Percentiles rank a stretch among this genome's conserved stretches.
Conservation (phyloP, 2,113 vertebrate species). For the Anguilla japonica region DNA sequence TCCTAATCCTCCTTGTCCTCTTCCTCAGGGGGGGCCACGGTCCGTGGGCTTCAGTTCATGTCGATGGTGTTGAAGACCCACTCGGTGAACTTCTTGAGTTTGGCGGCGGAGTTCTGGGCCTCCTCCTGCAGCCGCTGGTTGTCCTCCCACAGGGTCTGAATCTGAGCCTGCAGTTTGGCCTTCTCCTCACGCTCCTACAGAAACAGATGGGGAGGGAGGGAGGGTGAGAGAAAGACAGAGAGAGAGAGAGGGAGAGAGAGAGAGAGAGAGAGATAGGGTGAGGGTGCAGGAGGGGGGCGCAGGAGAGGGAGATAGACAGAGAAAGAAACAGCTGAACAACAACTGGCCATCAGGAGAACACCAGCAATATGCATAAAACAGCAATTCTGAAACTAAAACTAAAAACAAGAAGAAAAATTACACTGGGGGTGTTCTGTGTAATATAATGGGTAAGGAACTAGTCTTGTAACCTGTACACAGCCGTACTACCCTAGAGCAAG, state of each 20-base stretch:
- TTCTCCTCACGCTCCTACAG: constrained; percentile 93
- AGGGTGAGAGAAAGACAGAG: neutral
- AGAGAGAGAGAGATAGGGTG: too few relatives aligned
- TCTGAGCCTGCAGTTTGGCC: constrained; percentile 86
- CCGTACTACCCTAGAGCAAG: too few relatives aligned
- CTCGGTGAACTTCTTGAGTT: constrained; percentile 98
- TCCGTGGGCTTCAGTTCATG: constrained; percentile 81
- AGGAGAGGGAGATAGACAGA: neutral
- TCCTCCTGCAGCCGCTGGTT: constrained; percentile 96
- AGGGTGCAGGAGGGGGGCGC: too few relatives aligned
- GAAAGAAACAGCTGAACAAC: too few relatives aligned
- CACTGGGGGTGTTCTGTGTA: too few relatives aligned
- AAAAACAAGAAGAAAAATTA: too few relatives aligned
- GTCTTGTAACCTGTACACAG: too few relatives aligned
- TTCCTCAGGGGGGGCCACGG: neutral
- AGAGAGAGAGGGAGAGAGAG: neutral
- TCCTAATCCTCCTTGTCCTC: neutral
- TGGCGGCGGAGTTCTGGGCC: constrained; percentile 91
- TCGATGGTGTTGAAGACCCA: constrained; percentile 99
- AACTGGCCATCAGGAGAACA: too few relatives aligned
- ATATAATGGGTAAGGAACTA: too few relatives aligned
- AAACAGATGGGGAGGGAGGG: neutral
- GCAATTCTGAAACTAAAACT: too few relatives aligned
- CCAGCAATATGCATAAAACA: too few relatives aligned
- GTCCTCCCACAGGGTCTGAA: constrained; percentile 93